Conservation (phyloP, 2,888 invertebrate species). For the Drosophila mettleri region DNA sequence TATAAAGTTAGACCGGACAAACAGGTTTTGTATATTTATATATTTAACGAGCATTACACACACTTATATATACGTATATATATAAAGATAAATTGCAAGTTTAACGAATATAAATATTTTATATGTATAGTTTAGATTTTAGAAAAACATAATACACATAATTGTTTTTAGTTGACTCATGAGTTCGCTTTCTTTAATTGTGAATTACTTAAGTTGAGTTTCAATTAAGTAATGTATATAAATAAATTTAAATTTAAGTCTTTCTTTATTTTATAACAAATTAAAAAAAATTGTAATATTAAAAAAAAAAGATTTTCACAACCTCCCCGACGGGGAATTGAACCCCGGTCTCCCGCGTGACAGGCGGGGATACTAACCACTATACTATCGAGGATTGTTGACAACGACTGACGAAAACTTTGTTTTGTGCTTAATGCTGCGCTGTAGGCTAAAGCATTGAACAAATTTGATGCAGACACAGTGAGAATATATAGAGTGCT, state of each 20-base stretch:
- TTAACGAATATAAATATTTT: no score
- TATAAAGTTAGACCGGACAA: neutral
- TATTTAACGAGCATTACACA: no score
- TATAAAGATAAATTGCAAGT: no score
- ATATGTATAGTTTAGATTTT: no score
- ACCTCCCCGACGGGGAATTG: conserved; percentile 83
- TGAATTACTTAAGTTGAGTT: no score
- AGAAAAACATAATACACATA: no score
- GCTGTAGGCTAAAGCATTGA: neutral
- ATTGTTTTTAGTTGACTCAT: no score
- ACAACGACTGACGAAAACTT: conserved; percentile 6
- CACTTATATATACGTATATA: no score
- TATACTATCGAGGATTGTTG: conserved; percentile 82
- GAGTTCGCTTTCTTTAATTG: no score
- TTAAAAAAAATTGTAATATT: neutral
- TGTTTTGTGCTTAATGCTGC: conserved; percentile 26
- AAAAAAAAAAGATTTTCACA: conserved; percentile 19
- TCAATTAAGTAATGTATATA: neutral
- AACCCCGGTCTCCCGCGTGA: conserved; percentile 84
- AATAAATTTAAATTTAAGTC: neutral
- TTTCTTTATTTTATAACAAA: neutral
- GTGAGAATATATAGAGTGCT: conserved; percentile 29
- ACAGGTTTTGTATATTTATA: no score
- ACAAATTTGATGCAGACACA: neutral
- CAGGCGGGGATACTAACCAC: conserved; percentile 84